Conservation (phyloP, 2,797 vertebrate species). For the Jordanella pulchra region DNA sequence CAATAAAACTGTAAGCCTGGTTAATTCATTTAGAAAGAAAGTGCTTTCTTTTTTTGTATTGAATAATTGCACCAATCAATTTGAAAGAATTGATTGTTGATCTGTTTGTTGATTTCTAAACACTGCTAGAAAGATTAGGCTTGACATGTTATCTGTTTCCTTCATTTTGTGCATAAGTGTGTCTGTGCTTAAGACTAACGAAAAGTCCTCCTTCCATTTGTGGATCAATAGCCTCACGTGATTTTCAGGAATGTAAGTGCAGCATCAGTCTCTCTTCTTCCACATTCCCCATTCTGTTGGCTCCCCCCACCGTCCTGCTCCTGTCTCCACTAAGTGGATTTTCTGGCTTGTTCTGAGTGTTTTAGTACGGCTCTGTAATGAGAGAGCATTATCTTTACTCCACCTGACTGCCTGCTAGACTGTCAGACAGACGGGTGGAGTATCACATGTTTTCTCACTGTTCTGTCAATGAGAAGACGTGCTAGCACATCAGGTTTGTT, state of each 20-base stretch:
- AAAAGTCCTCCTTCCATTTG: conserved; percentile 5
- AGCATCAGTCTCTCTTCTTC: conserved; percentile 10
- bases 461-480: conserved; percentile 22
- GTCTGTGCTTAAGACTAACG: background rate
- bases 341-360: conserved; percentile 69
- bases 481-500: conserved; percentile 28
- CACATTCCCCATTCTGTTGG: conserved; percentile 13
- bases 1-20: background rate
- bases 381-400: conserved; percentile 64
- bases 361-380: conserved; percentile 62
- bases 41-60: background rate
- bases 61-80: background rate
- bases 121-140: background rate
- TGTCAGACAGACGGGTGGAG: conserved; percentile 4
- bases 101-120: background rate
- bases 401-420: conserved; percentile 50
- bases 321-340: conserved; percentile 70
- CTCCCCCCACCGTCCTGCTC: conserved; percentile 29
- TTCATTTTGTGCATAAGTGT: background rate
- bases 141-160: background rate
- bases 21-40: background rate
- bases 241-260: conserved; percentile 39
- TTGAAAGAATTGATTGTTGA: background rate
- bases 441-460: background rate
- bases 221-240: conserved; percentile 55